Conservation (phyloP, 2,888 invertebrate species). For the Pegoplata infirma region DNA sequence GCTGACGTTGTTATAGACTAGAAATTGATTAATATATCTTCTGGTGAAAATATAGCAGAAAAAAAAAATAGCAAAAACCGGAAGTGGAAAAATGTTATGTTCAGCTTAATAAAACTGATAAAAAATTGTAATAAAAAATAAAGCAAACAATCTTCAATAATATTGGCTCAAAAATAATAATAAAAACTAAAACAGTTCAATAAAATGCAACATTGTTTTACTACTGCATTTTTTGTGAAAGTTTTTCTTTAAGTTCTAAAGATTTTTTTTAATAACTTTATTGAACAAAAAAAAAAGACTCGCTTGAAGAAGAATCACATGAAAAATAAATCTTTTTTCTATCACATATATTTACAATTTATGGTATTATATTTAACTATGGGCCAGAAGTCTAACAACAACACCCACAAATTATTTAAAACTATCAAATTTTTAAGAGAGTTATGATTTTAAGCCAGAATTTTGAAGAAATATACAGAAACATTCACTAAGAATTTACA, state of each 20-base stretch:
- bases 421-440: too few relatives aligned
- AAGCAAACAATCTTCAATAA: background rate
- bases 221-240: background rate
- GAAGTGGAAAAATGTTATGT: background rate
- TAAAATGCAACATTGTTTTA: background rate
- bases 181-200: background rate
- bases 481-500: too few relatives aligned
- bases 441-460: too few relatives aligned
- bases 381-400: background rate
- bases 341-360: background rate
- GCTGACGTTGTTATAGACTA: conserved; percentile 12
- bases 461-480: too few relatives aligned
- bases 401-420: too few relatives aligned
- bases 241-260: background rate
- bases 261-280: background rate
- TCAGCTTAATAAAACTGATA: background rate
- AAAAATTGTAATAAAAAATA: background rate
- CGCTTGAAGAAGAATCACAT: too few relatives aligned
- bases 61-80: background rate
- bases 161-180: background rate
- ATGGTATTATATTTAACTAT: background rate
- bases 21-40: conserved; percentile 40
- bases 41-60: background rate
- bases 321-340: too few relatives aligned
- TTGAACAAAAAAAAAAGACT: background rate